These are phyloP conservation scores for Synaphobranchus kaupii DNA, from an alignment of 2,797 vertebrate species.

Conservation along the genomic window DNA sequence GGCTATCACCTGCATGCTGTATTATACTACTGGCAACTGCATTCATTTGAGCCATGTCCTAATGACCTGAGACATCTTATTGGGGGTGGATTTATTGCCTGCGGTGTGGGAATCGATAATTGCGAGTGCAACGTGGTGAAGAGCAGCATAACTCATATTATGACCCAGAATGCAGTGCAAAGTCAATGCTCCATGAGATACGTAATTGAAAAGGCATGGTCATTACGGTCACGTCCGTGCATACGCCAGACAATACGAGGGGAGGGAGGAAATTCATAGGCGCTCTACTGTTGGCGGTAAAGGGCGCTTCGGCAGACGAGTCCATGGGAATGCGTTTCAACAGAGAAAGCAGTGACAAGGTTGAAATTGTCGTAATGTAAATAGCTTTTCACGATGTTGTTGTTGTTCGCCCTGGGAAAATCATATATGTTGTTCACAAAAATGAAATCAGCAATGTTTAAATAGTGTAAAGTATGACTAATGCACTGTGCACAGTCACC, in stretches of 20 bases:
- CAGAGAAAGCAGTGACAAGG: not conserved
- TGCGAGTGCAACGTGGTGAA: slow-evolving; percentile 48
- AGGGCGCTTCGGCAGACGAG: not conserved
- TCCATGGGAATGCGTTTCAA: not conserved
- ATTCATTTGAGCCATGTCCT: slow-evolving; percentile 55
- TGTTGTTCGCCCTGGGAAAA: not conserved
- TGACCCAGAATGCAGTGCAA: slow-evolving; percentile 45
- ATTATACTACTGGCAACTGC: slow-evolving; percentile 29
- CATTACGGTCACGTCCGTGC: slow-evolving; percentile 41
- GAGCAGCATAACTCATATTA: slow-evolving; percentile 3
- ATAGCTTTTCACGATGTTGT: not conserved
- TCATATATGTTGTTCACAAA: not conserved
- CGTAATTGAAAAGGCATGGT: slow-evolving; percentile 45
- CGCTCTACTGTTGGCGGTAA: not conserved
- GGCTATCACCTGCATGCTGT: not conserved
- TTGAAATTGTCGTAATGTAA: not conserved
- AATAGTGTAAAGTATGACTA: not conserved
- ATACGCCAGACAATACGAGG: not conserved
- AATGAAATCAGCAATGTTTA: not conserved
- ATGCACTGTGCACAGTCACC: not conserved
- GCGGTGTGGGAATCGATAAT: slow-evolving; percentile 54
- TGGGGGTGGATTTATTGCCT: slow-evolving; percentile 53
- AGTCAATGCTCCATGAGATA: slow-evolving; percentile 44
- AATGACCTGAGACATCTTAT: slow-evolving; percentile 35
- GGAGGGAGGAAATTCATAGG: not conserved